Evolutionary conservation across 1,140 invertebrate species (phyloP), one percentile per base, ranked within the genome.

Genomic region (Manduca sexta): DNA sequence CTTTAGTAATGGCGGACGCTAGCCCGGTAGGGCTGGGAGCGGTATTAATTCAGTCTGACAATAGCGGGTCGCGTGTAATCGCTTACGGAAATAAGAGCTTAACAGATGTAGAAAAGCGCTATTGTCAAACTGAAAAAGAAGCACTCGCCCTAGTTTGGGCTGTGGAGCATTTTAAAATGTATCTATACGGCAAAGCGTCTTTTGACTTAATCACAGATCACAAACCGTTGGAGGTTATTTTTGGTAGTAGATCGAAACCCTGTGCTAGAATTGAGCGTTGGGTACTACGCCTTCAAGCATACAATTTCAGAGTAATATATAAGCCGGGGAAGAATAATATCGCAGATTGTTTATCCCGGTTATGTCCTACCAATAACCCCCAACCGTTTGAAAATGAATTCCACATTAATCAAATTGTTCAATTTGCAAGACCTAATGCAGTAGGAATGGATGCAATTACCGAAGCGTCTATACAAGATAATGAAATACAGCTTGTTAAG

Each of bases 1-100:
- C 77, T 1, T 48, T 58, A n/a, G 43, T 83, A 5, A 54, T 81
- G 12, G 75, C 78, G 10, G 82, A 86, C 60, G 84, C 82, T 1
- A 79, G 75, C 52, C 78, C 74, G 10, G 64, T 73, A 8, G 76
- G 57, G 3, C 40, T 86, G 30, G 80, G 69, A n/a, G 69, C 57
- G n/a, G 67, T 80, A 14, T 49, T 82, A 40, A 35, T 58, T 0
- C 62, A 58, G 30, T 45, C 29, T 7, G 12, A 58, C 30, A 2
- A 2, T 2, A 43, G 30, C 1, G 52, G 44, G 3, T 44, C 55
- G 3, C 8, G 59, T 13, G 44, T 65, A 7, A 58, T 45, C 0
- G 45, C 66, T 1, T 66, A 17, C 13, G 60, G 60, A 6, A 49
- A 59, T 14, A 34, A 34, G 14, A 60, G 43, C 1, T 26, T 56